phyloP scores from a whole-genome alignment of 1,140 invertebrate species.

The Calosoma granatense region DNA sequence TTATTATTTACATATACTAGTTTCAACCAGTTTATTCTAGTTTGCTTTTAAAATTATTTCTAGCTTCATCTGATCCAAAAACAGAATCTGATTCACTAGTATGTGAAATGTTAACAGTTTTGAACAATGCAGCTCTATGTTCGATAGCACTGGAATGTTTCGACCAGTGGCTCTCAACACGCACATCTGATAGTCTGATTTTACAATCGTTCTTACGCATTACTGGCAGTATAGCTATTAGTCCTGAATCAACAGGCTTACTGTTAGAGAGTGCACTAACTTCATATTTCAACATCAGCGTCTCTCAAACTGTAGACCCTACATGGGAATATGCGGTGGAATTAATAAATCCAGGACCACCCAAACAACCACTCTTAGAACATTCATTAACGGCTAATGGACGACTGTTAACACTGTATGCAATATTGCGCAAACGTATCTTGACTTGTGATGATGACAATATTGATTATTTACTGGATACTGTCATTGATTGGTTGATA shows the following conservation, averaged over 20 bases:
- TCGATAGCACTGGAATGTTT: neutral
- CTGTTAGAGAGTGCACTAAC: neutral
- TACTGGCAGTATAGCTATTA: neutral
- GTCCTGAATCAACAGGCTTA: neutral
- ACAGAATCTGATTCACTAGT: neutral
- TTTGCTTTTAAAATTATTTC: neutral
- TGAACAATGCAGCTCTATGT: neutral
- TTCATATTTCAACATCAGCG: neutral
- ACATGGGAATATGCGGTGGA: conserved; percentile 24
- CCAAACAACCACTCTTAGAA: conserved; percentile 26
- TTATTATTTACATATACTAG: too few species aligned
- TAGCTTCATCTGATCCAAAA: neutral
- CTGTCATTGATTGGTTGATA: conserved; percentile 26
- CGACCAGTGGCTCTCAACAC: neutral
- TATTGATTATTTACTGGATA: conserved; percentile 22
- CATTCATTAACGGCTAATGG: conserved; percentile 22
- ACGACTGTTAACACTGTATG: conserved; percentile 27
- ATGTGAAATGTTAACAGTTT: neutral
- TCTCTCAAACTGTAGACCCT: neutral
- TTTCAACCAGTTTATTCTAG: too few species aligned
- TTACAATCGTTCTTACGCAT: neutral
- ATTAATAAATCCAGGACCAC: conserved; percentile 17
- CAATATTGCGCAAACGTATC: conserved; percentile 28
- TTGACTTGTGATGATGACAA: conserved; percentile 17
- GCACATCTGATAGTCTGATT: neutral